Conservation (phyloP, 2,888 invertebrate species). For the Teleogryllus oceanicus region DNA sequence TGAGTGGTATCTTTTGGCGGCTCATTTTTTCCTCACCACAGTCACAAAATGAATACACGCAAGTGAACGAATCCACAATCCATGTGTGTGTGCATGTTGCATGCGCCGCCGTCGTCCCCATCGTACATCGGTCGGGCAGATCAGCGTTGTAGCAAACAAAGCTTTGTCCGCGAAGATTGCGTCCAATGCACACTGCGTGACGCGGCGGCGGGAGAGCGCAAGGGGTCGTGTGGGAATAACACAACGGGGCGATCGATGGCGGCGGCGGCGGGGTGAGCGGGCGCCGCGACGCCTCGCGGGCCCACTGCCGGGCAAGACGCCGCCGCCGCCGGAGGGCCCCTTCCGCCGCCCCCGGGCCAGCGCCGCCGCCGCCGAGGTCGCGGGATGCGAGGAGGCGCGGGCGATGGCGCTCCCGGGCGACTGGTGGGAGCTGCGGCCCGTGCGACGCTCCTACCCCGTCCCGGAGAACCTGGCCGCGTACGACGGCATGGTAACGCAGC, state of each 20-base stretch:
- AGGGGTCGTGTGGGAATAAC: no score
- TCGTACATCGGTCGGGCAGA: no score
- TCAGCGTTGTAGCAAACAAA: no score
- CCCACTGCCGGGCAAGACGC: not conserved
- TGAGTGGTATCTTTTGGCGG: no score
- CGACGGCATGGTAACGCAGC: conserved; percentile 4
- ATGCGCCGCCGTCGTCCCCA: no score
- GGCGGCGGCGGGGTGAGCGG: not conserved
- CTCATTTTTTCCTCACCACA: no score
- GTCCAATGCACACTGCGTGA: no score
- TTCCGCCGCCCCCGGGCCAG: not conserved
- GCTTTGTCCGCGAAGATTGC: no score
- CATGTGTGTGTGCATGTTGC: no score
- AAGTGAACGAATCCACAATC: no score
- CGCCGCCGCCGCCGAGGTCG: conserved; percentile 2
- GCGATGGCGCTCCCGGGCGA: not conserved
- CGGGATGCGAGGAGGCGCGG: not conserved
- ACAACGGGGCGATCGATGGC: not conserved
- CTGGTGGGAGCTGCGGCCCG: conserved; percentile 21
- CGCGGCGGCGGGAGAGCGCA: no score
- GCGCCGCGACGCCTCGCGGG: not conserved
- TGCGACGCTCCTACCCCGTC: not conserved
- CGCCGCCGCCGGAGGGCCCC: not conserved
- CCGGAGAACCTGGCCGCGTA: conserved; percentile 19
- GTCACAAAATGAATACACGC: no score